A percentile compares a stretch with the other conserved stretches of the same genome.
These are phyloP conservation scores for Papilio aristodemus DNA, from an alignment of 1,140 invertebrate genomes.

Conservation along the genomic window DNA sequence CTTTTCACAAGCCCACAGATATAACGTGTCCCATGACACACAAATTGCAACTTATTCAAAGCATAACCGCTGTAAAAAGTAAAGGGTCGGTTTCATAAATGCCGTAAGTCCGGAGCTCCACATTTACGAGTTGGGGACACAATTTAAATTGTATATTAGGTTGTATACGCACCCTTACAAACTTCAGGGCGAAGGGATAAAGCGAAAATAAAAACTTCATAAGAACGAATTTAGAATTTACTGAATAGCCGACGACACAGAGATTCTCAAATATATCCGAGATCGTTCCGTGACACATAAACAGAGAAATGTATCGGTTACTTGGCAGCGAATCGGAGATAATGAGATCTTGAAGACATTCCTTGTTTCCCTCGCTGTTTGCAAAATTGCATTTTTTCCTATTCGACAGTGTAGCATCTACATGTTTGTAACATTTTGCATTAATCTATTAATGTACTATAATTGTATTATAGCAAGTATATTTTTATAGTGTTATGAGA, in stretches of 20 bases:
- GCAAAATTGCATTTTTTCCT: constrained; percentile 21
- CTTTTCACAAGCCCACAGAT: constrained; percentile 12
- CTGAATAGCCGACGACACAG: constrained; percentile 16
- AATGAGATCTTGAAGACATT: constrained; percentile 27
- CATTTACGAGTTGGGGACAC: constrained; percentile 55
- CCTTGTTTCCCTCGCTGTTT: constrained; percentile 5
- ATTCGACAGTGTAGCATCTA: neutral
- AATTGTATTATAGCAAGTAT: too few relatives aligned
- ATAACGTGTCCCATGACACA: constrained; percentile 44
- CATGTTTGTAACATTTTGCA: too few relatives aligned
- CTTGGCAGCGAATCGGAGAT: constrained; percentile 18
- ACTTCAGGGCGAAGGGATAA: constrained; percentile 37
- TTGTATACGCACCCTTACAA: constrained; percentile 38
- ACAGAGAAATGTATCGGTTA: constrained; percentile 26
- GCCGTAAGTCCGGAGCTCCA: constrained; percentile 41
- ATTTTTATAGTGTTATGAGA: too few relatives aligned
- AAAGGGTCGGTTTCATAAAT: constrained; percentile 41
- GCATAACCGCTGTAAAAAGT: constrained; percentile 47
- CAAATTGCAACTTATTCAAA: constrained; percentile 47
- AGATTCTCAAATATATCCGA: constrained; percentile 10
- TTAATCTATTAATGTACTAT: too few relatives aligned
- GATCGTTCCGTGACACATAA: constrained; percentile 20
- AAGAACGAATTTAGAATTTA: constrained; percentile 38
- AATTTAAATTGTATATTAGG: constrained; percentile 69
- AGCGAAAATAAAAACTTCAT: constrained; percentile 38